Evolutionary conservation across 2,113 vertebrate species (phyloP).

Genomic region (Hippocampus mohnikei): DNA sequence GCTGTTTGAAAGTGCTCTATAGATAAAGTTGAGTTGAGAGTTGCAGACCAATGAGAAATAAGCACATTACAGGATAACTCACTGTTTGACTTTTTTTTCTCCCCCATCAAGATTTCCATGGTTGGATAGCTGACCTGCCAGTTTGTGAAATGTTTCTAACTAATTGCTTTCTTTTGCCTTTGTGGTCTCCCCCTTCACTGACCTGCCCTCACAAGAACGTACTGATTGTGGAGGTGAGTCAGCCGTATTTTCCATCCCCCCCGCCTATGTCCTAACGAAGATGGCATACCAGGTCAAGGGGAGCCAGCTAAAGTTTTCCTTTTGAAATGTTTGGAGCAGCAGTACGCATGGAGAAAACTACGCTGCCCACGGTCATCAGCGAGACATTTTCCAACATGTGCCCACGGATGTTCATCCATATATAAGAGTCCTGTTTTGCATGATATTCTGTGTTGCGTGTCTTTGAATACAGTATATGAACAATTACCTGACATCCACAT

Average conservation of each 20-base stretch:
- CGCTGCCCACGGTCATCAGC: background rate
- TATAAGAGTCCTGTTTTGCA: no score
- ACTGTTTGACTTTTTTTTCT: background rate
- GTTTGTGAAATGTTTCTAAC: constrained; percentile 22
- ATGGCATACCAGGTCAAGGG: constrained; percentile 34
- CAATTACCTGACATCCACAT: no score
- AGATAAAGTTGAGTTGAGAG: no score
- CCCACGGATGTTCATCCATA: background rate
- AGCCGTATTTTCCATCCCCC: constrained; percentile 17
- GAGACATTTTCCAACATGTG: background rate
- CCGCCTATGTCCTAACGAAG: constrained; percentile 14
- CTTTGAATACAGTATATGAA: no score
- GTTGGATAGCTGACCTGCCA: constrained; percentile 1
- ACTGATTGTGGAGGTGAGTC: constrained; percentile 92
- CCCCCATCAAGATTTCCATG: background rate
- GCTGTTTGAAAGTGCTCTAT: no score
- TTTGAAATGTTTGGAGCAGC: constrained; percentile 39
- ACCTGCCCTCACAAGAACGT: constrained; percentile 80
- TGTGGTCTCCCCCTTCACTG: constrained; percentile 27
- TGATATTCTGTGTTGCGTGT: no score
- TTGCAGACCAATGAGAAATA: no score
- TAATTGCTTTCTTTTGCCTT: constrained; percentile 28
- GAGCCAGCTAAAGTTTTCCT: constrained; percentile 31
- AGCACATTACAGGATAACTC: background rate
- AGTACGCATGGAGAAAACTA: constrained; percentile 31